Conservation (phyloP, 2,888 invertebrate species). For the Drosophila austrosaltans region DNA sequence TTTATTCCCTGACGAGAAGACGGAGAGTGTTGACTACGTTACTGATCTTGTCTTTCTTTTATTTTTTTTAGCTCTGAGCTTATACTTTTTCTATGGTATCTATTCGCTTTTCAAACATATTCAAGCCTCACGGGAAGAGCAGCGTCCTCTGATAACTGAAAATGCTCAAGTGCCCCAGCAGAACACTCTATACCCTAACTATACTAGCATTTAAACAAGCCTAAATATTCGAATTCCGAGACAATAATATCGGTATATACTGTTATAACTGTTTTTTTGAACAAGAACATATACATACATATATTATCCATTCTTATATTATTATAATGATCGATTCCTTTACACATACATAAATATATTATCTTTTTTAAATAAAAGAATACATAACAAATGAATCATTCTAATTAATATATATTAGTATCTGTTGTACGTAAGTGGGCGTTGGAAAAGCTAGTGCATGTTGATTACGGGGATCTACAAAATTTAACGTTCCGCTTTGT, state of each 20-base stretch:
- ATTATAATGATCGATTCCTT: too few species aligned
- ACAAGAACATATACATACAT: neutral
- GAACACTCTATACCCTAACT: neutral
- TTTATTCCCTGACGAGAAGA: neutral
- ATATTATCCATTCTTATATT: too few species aligned
- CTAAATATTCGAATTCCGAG: neutral
- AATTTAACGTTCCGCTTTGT: too few species aligned
- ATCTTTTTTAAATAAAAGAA: too few species aligned
- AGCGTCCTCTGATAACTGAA: neutral
- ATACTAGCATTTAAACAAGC: neutral
- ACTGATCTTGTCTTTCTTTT: neutral
- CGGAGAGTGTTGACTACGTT: neutral
- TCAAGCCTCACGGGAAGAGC: neutral
- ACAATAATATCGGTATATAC: neutral
- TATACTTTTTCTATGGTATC: neutral
- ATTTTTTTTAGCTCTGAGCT: neutral
- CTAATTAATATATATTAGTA: too few species aligned
- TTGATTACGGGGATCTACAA: too few species aligned
- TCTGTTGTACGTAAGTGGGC: too few species aligned
- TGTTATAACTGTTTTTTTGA: neutral
- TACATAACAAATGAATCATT: too few species aligned
- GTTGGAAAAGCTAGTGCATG: too few species aligned
- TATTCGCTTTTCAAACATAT: slow-evolving; percentile 11
- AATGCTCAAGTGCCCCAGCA: neutral
- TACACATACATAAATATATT: too few species aligned